Conservation (phyloP, 2,888 invertebrate genomes). For the Petrolisthes manimaculis region DNA sequence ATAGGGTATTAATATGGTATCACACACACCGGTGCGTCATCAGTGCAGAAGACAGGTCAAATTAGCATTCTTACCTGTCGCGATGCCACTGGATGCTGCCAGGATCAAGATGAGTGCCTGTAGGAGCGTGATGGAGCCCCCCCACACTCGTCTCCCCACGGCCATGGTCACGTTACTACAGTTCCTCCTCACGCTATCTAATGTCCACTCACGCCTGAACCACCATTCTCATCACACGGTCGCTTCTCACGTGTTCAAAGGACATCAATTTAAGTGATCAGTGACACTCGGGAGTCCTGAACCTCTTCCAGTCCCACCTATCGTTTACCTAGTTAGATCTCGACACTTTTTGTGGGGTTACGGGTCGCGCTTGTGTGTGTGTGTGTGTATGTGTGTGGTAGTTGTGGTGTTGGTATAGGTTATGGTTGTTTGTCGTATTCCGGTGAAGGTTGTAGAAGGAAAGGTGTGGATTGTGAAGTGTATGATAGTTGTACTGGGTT, state of each 20-base stretch:
- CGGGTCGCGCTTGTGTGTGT: not conserved
- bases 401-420: not conserved
- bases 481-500: not conserved
- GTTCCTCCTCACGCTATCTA: not conserved
- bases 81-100: not conserved
- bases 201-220: not conserved
- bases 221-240: not conserved
- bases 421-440: not conserved
- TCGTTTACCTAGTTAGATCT: too few relatives aligned
- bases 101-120: not conserved
- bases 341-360: too few relatives aligned
- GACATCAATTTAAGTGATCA: too few relatives aligned
- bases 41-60: too few relatives aligned
- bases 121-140: too few relatives aligned
- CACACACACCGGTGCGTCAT: too few relatives aligned
- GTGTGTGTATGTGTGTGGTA: not conserved
- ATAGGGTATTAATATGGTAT: too few relatives aligned
- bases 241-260: too few relatives aligned
- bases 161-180: not conserved
- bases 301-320: too few relatives aligned
- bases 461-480: not conserved
- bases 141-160: not conserved
- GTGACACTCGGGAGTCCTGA: too few relatives aligned
- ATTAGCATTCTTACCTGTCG: slow-evolving; percentile 4
- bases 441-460: not conserved